Percentiles rank a stretch among this genome's conserved stretches.
These are phyloP conservation scores for Rhincodon typus DNA, from an alignment of 2,797 vertebrate genomes.

Conservation along the genomic window DNA sequence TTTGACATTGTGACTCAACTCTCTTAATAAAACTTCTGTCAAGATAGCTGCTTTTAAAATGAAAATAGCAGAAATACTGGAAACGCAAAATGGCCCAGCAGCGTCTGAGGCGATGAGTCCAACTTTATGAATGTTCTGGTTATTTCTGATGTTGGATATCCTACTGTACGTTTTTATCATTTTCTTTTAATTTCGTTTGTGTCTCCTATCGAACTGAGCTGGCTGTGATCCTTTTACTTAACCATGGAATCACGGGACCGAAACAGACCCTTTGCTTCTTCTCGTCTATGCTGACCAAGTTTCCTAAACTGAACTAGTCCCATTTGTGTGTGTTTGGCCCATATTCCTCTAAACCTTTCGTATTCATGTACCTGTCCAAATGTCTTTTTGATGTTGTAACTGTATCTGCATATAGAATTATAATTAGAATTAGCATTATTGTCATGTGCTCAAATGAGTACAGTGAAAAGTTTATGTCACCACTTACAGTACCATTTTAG, in stretches of 20 bases:
- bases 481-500: too few relatives aligned
- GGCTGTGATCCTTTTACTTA: background rate
- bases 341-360: too few relatives aligned
- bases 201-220: background rate
- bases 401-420: too few relatives aligned
- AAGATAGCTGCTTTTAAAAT: background rate
- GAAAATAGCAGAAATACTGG: background rate
- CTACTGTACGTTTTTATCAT: background rate
- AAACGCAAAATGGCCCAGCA: background rate
- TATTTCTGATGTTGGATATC: background rate
- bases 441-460: too few relatives aligned
- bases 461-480: too few relatives aligned
- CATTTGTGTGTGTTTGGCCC: too few relatives aligned
- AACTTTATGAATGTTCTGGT: background rate
- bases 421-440: too few relatives aligned
- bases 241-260: background rate
- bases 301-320: too few relatives aligned
- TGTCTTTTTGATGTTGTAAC: too few relatives aligned
- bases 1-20: background rate
- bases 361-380: too few relatives aligned
- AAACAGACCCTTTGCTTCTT: too few relatives aligned
- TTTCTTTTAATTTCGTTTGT: background rate
- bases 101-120: background rate
- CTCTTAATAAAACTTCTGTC: background rate
- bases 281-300: too few relatives aligned